phyloP scores from a whole-genome alignment of 2,113 vertebrate species.

The Python bivittatus region DNA sequence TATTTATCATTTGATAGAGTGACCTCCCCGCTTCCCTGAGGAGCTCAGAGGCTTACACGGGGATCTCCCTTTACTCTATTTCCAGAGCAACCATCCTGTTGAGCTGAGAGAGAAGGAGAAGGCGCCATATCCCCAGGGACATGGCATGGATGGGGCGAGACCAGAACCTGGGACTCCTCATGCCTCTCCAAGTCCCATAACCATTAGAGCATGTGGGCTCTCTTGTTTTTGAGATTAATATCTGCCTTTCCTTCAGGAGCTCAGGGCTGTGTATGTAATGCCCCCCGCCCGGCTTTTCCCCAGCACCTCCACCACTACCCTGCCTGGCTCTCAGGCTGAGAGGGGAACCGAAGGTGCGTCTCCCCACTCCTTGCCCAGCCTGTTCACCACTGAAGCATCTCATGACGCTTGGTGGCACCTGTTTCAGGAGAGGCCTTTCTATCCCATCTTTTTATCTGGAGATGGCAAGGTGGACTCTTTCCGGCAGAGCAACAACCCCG shows the following conservation, averaged over 20 bases:
- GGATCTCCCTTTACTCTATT: background rate
- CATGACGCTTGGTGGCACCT: background rate
- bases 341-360: background rate
- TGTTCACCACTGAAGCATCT: background rate
- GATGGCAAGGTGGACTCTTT: background rate
- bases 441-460: background rate
- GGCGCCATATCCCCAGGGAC: background rate
- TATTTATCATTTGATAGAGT: background rate
- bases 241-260: background rate
- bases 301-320: background rate
- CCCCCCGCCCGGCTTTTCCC: background rate
- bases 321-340: background rate
- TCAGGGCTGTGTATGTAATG: background rate
- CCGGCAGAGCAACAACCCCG: background rate
- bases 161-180: background rate
- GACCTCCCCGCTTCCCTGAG: background rate
- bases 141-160: background rate
- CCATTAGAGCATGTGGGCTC: background rate
- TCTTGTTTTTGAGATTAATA: background rate
- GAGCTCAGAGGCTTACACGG: background rate
- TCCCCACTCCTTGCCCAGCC: background rate
- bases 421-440: background rate
- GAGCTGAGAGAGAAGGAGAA: background rate
- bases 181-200: background rate
- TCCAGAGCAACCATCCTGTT: background rate